Percentiles rank a stretch among this genome's conserved stretches.
These are phyloP conservation scores for Esperia sulphurella DNA, from an alignment of 2,888 invertebrate species.

Conservation along the genomic window DNA sequence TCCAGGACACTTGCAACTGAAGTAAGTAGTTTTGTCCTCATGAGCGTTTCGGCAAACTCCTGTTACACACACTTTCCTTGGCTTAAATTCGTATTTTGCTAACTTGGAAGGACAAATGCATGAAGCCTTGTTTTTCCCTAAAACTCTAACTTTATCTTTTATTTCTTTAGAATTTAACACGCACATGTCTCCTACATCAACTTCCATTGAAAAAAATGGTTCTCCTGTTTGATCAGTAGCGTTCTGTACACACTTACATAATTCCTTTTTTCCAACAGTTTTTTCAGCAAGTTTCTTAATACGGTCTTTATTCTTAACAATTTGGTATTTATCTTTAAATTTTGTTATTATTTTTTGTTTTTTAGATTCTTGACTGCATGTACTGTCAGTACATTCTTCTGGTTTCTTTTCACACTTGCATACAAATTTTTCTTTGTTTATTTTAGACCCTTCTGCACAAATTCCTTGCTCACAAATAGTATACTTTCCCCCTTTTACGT, in stretches of 20 bases:
- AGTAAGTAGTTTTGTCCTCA: constrained; percentile 24
- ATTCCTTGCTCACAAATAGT: background rate
- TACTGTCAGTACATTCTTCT: background rate
- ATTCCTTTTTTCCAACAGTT: background rate
- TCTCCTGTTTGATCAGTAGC: constrained; percentile 20
- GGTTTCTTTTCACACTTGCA: constrained; percentile 1
- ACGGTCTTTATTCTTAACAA: background rate
- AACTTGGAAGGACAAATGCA: constrained; percentile 30
- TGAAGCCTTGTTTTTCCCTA: constrained; percentile 18
- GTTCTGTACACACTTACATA: constrained; percentile 8
- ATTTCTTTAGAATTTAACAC: constrained; percentile 33
- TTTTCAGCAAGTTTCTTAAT: background rate
- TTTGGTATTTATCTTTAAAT: background rate
- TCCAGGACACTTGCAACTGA: constrained; percentile 25
- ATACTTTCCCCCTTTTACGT: constrained; percentile 4
- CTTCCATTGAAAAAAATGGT: constrained; percentile 33
- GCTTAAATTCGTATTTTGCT: constrained; percentile 23
- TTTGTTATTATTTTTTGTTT: too few species aligned
- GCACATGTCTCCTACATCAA: constrained; percentile 27
- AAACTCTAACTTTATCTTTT: constrained; percentile 22
- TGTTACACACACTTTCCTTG: constrained; percentile 18
- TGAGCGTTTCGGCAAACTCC: constrained; percentile 24
- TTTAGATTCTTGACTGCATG: background rate
- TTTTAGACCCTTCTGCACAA: background rate
- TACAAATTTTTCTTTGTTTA: background rate